Evolutionary conservation across 2,113 vertebrate genomes (phyloP).

Genomic region (Actenoides hombroni): DNA sequence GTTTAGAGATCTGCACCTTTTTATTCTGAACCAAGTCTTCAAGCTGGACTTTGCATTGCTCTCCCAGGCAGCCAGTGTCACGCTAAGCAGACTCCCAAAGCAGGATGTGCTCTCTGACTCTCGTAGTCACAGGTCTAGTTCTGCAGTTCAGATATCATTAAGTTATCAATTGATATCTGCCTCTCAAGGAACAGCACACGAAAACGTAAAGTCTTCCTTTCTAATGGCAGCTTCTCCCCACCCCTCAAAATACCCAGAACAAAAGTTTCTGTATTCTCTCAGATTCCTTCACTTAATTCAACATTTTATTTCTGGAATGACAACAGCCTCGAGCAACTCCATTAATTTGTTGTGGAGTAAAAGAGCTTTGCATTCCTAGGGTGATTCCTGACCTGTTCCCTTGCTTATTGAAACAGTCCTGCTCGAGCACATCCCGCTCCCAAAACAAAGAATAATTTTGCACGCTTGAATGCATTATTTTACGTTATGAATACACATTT

Average conservation of each 20-base stretch:
- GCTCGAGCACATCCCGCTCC: background rate
- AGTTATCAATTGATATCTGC: background rate
- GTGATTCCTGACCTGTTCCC: slow-evolving; percentile 1
- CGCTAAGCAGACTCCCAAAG: background rate
- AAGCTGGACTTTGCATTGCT: background rate
- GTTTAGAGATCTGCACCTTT: background rate
- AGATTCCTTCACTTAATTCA: slow-evolving; percentile 12
- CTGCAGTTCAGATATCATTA: background rate
- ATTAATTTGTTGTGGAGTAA: slow-evolving; percentile 37
- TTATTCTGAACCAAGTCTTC: background rate
- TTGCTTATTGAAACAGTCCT: background rate
- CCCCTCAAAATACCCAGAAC: background rate
- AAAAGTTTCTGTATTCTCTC: background rate
- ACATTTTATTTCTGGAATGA: slow-evolving; percentile 22
- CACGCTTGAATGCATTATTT: background rate
- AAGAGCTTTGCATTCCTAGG: slow-evolving; percentile 41
- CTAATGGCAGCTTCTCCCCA: background rate
- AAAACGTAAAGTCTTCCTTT: background rate
- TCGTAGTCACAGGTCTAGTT: background rate
- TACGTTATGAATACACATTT: background rate
- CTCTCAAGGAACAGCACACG: background rate
- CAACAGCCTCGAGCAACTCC: slow-evolving; percentile 36
- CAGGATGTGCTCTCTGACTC: background rate
- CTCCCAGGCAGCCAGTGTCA: background rate
- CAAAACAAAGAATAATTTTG: slow-evolving; percentile 20